Percentiles rank a stretch among this genome's conserved stretches.
These are phyloP conservation scores for Chromis chromis DNA, from an alignment of 2,797 vertebrate species.

Conservation along the genomic window DNA sequence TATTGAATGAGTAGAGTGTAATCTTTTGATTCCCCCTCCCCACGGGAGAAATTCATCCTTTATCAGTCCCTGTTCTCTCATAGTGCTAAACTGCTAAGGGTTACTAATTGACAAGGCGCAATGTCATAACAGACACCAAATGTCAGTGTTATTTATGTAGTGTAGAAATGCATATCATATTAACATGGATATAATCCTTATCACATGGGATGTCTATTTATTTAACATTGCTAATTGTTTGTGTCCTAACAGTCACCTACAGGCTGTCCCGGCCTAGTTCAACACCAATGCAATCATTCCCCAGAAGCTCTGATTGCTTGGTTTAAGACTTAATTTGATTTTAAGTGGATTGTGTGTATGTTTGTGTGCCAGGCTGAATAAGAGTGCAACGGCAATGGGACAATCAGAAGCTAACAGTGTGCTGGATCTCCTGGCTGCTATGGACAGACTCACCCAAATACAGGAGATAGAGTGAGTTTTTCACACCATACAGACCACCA, in stretches of 20 bases:
- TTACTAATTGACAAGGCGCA: not conserved
- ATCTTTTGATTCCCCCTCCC: not conserved
- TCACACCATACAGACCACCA: not conserved
- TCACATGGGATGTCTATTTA: not conserved
- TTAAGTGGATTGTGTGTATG: not conserved
- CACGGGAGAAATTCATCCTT: not conserved
- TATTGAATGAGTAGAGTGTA: conserved; percentile 20
- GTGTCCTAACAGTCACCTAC: not conserved
- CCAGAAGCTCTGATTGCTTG: not conserved
- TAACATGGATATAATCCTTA: conserved; percentile 17
- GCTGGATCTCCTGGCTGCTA: conserved; percentile 68
- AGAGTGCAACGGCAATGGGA: conserved; percentile 54
- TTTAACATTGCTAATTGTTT: not conserved
- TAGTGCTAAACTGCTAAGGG: conserved; percentile 51
- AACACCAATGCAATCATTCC: not conserved
- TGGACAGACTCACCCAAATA: conserved; percentile 74
- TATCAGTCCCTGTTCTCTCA: conserved; percentile 16
- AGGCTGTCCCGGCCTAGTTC: not conserved
- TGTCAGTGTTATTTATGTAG: conserved; percentile 22
- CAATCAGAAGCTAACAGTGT: conserved; percentile 26
- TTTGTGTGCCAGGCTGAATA: conserved; percentile 81
- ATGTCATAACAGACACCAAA: not conserved
- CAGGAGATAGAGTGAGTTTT: conserved; percentile 86
- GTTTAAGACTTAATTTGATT: not conserved
- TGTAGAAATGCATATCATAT: conserved; percentile 12